Evolutionary conservation across 2,113 vertebrate genomes (phyloP), one percentile per base, ranked within the genome.

Genomic region (Amphiprion ocellaris): DNA sequence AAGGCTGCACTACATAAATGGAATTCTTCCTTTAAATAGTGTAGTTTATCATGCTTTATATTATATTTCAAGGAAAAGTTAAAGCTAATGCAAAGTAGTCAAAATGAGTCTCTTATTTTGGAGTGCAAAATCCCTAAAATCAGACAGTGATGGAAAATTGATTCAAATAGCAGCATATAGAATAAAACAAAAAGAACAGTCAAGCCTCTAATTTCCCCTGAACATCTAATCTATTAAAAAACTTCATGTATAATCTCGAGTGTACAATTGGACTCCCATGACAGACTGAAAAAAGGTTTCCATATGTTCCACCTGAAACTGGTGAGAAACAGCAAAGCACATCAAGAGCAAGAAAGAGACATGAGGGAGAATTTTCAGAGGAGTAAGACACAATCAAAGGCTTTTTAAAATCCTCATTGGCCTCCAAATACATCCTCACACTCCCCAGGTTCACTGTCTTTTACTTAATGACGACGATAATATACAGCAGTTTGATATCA

Each of bases 11-110:
- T 74, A 47, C 62, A 79, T 67, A 46, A 46, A 41, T 24, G 21
- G 4, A 46, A 53, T 82, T 69, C 60, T 24, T 65, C 28, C 15
- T 53, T 26, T 16, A 69, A 69, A 65, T 64, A 65, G 7, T 86
- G 76, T 65, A 58, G 39, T 58, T 81, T 69, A 16, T 66, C 47
- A 58, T 54, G 60, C 37, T 76, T 86, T 53, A 63, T 74, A 76
- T 80, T 76, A 59, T 60, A 8, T 63, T 70, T 15, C 28, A 49
- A 30, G 46, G 17, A 0, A 62, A 73, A 53, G 41, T 4, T 23
- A 6, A 21, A 53, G 39, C 52, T 74, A n/a, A 81, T 21, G 39
- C 39, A 69, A 44, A 58, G 17, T 56, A 56, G 23, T 77, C 23
- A 39, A 44, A 5, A 54, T 5, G 19, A 14, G 23, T 6, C n/a